These are phyloP conservation scores for Anableps anableps DNA, from an alignment of 2,797 vertebrate species.

Conservation along the genomic window DNA sequence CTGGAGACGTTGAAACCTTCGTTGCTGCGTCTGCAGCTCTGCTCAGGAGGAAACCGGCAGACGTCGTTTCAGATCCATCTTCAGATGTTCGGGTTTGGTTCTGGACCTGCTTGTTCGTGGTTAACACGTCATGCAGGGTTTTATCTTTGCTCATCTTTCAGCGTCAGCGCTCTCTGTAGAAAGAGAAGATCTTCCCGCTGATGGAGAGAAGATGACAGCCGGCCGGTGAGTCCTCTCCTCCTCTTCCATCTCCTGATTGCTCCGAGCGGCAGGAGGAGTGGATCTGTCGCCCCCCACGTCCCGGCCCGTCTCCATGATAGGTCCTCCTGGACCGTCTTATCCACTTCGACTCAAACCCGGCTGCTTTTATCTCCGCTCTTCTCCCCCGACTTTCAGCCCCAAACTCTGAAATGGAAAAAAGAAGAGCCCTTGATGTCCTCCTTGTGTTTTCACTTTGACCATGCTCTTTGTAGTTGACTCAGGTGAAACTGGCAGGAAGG, in stretches of 20 bases:
- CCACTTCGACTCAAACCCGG: slow-evolving; percentile 51
- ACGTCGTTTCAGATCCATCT: too few relatives aligned
- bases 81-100: too few relatives aligned
- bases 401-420: slow-evolving; percentile 26
- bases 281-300: slow-evolving; percentile 50
- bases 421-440: slow-evolving; percentile 41
- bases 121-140: background rate
- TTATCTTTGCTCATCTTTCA: slow-evolving; percentile 32
- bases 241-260: slow-evolving; percentile 31
- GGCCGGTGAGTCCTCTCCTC: slow-evolving; percentile 21
- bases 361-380: slow-evolving; percentile 58
- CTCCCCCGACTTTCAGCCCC: slow-evolving; percentile 33
- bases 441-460: slow-evolving; percentile 34
- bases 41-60: too few relatives aligned
- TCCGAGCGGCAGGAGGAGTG: slow-evolving; percentile 34
- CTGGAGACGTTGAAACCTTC: slow-evolving; percentile 29
- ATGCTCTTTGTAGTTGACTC: slow-evolving; percentile 51
- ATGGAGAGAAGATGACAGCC: slow-evolving; percentile 31
- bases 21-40: too few relatives aligned
- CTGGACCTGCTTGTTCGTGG: background rate
- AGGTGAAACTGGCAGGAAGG: slow-evolving; percentile 37
- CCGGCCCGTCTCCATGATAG: slow-evolving; percentile 57
- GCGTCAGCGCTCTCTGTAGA: slow-evolving; percentile 15
- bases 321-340: slow-evolving; percentile 64
- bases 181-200: slow-evolving; percentile 33